A percentile compares a stretch with the other conserved stretches of the same genome.
These are phyloP conservation scores for Osmoderma eremita DNA, from an alignment of 2,888 invertebrate genomes.

Conservation along the genomic window DNA sequence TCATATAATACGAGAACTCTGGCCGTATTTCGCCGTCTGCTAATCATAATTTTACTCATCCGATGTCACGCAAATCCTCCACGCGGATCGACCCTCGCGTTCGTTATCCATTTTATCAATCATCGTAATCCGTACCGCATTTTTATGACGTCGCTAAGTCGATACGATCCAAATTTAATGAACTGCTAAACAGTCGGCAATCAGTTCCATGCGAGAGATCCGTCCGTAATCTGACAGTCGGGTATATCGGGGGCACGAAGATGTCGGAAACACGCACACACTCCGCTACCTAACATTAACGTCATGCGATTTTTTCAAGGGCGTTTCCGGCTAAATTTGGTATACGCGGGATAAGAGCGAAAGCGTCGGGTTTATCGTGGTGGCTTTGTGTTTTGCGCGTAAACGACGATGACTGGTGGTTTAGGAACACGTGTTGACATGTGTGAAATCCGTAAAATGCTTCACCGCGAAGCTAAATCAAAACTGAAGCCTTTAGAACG, in stretches of 20 bases:
- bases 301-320: background rate
- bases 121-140: constrained; percentile 32
- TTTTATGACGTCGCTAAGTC: constrained; percentile 36
- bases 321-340: background rate
- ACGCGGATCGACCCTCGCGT: constrained; percentile 8
- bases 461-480: too few relatives aligned
- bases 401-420: background rate
- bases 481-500: too few relatives aligned
- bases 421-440: background rate
- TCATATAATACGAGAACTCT: background rate
- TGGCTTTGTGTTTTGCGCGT: background rate
- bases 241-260: constrained; percentile 11
- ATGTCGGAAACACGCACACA: constrained; percentile 19
- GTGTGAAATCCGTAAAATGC: too few relatives aligned
- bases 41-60: constrained; percentile 10
- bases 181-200: constrained; percentile 33
- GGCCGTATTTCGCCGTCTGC: background rate
- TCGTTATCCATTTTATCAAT: constrained; percentile 36
- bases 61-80: constrained; percentile 23
- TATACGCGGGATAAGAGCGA: background rate
- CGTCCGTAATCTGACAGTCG: constrained; percentile 20
- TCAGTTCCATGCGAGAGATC: constrained; percentile 25
- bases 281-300: background rate
- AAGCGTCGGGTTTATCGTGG: background rate
- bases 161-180: constrained; percentile 37